Percentiles rank a stretch among this genome's conserved stretches.
These are phyloP conservation scores for Stenolophus ochropezus DNA, from an alignment of 2,888 invertebrate genomes.

Conservation along the genomic window DNA sequence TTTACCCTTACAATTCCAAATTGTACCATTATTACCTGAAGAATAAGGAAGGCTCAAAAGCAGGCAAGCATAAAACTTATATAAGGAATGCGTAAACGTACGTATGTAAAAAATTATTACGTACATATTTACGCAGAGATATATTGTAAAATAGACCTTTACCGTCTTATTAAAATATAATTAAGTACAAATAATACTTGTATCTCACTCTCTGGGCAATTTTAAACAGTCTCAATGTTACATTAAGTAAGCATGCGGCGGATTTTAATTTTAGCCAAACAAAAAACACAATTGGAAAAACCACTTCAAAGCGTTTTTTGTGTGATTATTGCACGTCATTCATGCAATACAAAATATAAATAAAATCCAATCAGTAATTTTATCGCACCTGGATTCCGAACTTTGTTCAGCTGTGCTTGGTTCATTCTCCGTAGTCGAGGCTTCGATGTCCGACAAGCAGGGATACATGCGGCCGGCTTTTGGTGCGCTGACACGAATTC, in stretches of 20 bases:
- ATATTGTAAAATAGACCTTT: slow-evolving; percentile 1
- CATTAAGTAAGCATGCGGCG: slow-evolving; percentile 15
- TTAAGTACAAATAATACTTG: slow-evolving; percentile 14
- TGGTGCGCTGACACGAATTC: slow-evolving; percentile 80
- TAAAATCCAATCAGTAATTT: slow-evolving; percentile 74
- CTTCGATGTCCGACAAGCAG: slow-evolving; percentile 84
- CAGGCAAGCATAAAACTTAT: slow-evolving; percentile 12
- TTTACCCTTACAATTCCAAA: slow-evolving; percentile 27
- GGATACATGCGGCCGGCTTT: slow-evolving; percentile 84
- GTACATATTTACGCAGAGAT: slow-evolving; percentile 33
- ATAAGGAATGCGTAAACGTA: not conserved
- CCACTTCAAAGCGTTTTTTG: too few species aligned
- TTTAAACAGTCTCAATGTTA: slow-evolving; percentile 6
- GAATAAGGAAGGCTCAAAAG: slow-evolving; percentile 8
- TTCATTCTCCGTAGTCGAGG: slow-evolving; percentile 72
- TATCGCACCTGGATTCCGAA: slow-evolving; percentile 75
- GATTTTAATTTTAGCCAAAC: not conserved
- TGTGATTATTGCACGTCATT: too few species aligned
- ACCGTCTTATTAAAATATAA: slow-evolving; percentile 12
- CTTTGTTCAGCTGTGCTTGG: slow-evolving; percentile 68
- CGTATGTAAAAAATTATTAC: slow-evolving; percentile 18
- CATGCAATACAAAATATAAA: slow-evolving; percentile 74
- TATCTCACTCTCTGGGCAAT: slow-evolving; percentile 25
- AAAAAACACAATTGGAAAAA: too few species aligned
- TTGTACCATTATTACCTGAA: slow-evolving; percentile 29